Evolutionary conservation across 2,113 vertebrate species (phyloP).

Genomic region (Malurus melanocephalus): DNA sequence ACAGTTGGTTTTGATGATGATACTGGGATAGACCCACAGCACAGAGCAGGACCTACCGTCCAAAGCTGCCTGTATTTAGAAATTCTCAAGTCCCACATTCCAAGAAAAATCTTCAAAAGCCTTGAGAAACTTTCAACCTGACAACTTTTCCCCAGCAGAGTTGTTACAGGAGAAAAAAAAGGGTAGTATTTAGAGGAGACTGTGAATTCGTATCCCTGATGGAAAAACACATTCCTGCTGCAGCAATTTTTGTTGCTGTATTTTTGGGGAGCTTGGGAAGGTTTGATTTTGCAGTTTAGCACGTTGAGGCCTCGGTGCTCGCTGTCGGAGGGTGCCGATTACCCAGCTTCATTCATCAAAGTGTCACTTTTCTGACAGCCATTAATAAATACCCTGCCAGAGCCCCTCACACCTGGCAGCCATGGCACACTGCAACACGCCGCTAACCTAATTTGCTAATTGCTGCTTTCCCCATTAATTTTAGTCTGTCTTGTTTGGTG

Average conservation of each 20-base stretch:
- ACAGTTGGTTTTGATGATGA: background rate
- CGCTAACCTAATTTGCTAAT: conserved; percentile 99
- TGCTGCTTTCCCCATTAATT: conserved; percentile 96
- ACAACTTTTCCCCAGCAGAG: background rate
- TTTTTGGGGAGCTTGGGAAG: conserved; percentile 64
- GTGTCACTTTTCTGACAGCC: conserved; percentile 98
- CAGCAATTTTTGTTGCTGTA: background rate
- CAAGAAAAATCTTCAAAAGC: background rate
- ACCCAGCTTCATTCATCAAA: conserved; percentile 99
- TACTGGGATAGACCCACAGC: background rate
- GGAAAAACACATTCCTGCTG: background rate
- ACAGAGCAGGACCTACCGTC: background rate
- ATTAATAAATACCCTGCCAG: conserved; percentile 99
- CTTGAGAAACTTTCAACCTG: background rate
- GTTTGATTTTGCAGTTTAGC: conserved; percentile 85
- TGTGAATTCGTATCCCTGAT: background rate
- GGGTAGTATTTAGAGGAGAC: background rate
- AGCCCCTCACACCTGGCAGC: conserved; percentile 96
- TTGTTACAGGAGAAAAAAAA: background rate
- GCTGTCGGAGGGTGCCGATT: conserved; percentile 94
- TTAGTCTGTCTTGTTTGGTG: conserved; percentile 89
- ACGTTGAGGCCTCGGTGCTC: conserved; percentile 92
- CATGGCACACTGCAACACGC: conserved; percentile 86
- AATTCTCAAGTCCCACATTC: background rate
- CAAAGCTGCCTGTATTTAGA: background rate